These are phyloP conservation scores for Calyptommatus sinebrachiatus DNA, from an alignment of 2,113 vertebrate genomes.

Conservation along the genomic window DNA sequence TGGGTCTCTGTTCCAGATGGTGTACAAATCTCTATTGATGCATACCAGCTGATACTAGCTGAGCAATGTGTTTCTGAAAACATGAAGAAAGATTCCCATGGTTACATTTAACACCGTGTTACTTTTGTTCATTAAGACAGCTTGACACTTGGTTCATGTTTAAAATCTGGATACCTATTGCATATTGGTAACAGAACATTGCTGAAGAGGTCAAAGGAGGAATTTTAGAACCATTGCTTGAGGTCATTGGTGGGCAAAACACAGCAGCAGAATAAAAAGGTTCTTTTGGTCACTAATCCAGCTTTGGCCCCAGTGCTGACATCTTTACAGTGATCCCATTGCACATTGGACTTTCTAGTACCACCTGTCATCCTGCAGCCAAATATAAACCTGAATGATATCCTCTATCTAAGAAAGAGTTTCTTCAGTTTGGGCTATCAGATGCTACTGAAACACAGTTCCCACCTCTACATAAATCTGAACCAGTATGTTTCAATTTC, in stretches of 20 bases:
- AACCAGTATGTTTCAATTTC: no score
- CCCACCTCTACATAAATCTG: no score
- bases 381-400: not conserved
- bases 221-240: not conserved
- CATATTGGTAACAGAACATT: not conserved
- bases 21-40: not conserved
- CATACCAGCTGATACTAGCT: not conserved
- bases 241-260: not conserved
- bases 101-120: not conserved
- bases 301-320: not conserved
- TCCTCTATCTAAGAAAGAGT: not conserved
- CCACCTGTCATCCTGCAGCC: not conserved
- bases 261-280: not conserved
- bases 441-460: no score
- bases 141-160: not conserved
- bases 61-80: not conserved
- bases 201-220: not conserved
- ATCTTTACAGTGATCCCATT: not conserved
- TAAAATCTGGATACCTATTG: not conserved
- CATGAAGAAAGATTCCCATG: not conserved
- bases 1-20: not conserved
- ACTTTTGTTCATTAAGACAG: not conserved
- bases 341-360: not conserved
- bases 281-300: not conserved
- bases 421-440: no score